Conservation (phyloP, 1,140 invertebrate genomes). For the Dreissena rostriformis region DNA sequence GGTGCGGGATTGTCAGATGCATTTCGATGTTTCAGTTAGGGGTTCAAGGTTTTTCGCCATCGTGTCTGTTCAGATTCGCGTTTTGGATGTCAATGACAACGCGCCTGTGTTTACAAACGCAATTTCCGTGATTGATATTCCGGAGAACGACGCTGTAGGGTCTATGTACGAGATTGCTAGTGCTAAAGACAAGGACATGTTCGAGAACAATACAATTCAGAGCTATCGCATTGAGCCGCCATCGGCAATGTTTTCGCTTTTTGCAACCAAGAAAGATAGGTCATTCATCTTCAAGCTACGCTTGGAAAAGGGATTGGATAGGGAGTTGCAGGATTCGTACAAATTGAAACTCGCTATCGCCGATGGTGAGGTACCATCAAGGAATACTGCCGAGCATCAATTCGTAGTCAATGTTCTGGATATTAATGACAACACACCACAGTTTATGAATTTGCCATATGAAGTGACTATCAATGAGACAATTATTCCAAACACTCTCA, state of each 20-base stretch:
- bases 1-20: constrained; percentile 60
- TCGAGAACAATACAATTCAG: constrained; percentile 42
- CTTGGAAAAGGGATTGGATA: constrained; percentile 21
- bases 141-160: constrained; percentile 25
- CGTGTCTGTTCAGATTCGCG: constrained; percentile 31
- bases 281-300: constrained; percentile 28
- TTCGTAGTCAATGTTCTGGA: constrained; percentile 92
- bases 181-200: constrained; percentile 52
- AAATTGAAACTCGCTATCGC: constrained; percentile 21
- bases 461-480: constrained; percentile 43
- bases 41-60: constrained; percentile 48
- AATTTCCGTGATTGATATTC: constrained; percentile 20
- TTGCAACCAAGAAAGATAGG: background rate
- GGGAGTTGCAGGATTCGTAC: constrained; percentile 34
- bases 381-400: constrained; percentile 82
- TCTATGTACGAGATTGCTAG: constrained; percentile 38
- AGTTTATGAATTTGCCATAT: constrained; percentile 90
- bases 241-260: constrained; percentile 29
- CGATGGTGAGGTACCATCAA: constrained; percentile 31
- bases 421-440: constrained; percentile 95
- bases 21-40: constrained; percentile 65
- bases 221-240: constrained; percentile 15
- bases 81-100: constrained; percentile 56
- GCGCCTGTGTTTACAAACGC: constrained; percentile 43
- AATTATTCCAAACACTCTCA: constrained; percentile 24